phyloP scores from a whole-genome alignment of 2,888 invertebrate species.

The Erebia epiphron region DNA sequence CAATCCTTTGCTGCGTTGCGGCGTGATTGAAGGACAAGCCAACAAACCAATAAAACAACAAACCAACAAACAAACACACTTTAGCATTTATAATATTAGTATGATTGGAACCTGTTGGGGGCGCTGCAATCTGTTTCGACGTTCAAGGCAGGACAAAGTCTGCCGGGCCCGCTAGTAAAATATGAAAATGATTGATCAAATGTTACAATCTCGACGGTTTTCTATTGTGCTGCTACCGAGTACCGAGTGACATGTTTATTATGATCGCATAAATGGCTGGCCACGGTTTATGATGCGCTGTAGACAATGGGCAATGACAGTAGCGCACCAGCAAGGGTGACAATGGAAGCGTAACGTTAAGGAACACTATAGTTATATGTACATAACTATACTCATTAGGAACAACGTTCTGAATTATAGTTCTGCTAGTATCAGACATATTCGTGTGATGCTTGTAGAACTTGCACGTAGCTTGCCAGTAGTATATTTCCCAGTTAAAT shows the following conservation, averaged over 20 bases:
- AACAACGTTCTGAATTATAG: not conserved
- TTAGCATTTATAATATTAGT: too few species aligned
- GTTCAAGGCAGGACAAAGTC: too few species aligned
- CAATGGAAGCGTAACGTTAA: conserved; percentile 23
- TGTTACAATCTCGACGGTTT: conserved; percentile 31
- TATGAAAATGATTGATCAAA: conserved; percentile 25
- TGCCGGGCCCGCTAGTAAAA: too few species aligned
- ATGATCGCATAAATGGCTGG: conserved; percentile 41
- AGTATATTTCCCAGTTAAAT: too few species aligned
- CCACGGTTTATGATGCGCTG: conserved; percentile 57
- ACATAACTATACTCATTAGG: not conserved
- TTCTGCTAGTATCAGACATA: not conserved
- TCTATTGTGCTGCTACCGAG: conserved; percentile 36
- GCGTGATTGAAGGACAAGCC: too few species aligned
- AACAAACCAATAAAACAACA: too few species aligned
- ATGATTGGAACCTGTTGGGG: too few species aligned
- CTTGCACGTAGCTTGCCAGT: too few species aligned
- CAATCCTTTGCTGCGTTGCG: too few species aligned
- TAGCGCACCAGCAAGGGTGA: conserved; percentile 44
- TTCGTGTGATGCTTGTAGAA: too few species aligned
- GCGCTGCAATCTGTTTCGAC: too few species aligned
- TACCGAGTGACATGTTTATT: conserved; percentile 43
- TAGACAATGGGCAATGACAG: conserved; percentile 60
- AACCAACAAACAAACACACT: too few species aligned
- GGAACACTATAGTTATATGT: not conserved